A percentile compares a stretch with the other conserved stretches of the same genome.
phyloP scores from a whole-genome alignment of 2,888 invertebrate species.

The Epsilonema sp. region DNA sequence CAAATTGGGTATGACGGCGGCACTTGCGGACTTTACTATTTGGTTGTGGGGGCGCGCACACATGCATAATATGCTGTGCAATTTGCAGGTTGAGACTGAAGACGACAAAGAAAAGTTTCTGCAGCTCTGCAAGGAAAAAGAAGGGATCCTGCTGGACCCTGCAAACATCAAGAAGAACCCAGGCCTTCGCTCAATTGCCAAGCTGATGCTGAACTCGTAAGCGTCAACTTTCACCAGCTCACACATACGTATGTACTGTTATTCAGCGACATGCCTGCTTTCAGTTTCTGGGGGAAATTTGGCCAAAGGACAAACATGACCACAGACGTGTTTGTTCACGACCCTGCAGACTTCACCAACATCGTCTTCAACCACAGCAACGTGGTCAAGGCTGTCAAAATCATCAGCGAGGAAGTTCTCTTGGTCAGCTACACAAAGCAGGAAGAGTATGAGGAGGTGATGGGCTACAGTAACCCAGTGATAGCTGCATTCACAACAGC shows the following conservation, averaged over 20 bases:
- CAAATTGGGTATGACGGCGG: no score
- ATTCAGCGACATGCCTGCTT: no score
- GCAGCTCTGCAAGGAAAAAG: neutral
- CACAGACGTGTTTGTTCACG: neutral
- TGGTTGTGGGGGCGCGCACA: no score
- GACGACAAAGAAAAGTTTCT: slow-evolving; percentile 12
- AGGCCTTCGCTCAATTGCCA: no score
- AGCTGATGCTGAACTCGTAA: no score
- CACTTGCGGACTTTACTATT: no score
- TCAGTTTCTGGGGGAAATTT: slow-evolving; percentile 15
- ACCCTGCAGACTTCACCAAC: no score
- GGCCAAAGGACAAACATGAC: slow-evolving; percentile 4
- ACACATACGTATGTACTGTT: no score
- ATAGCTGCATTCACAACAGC: neutral
- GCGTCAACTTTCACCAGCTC: no score
- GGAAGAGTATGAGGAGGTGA: neutral
- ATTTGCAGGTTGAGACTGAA: no score
- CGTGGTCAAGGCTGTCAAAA: neutral
- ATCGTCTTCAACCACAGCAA: slow-evolving; percentile 2
- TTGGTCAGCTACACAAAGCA: neutral
- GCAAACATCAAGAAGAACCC: neutral
- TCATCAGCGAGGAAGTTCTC: neutral
- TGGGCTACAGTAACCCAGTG: neutral
- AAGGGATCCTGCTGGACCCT: neutral
- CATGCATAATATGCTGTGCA: no score